Evolutionary conservation across 2,888 invertebrate species (phyloP).

Genomic region (Lasioglossum zephyrum): DNA sequence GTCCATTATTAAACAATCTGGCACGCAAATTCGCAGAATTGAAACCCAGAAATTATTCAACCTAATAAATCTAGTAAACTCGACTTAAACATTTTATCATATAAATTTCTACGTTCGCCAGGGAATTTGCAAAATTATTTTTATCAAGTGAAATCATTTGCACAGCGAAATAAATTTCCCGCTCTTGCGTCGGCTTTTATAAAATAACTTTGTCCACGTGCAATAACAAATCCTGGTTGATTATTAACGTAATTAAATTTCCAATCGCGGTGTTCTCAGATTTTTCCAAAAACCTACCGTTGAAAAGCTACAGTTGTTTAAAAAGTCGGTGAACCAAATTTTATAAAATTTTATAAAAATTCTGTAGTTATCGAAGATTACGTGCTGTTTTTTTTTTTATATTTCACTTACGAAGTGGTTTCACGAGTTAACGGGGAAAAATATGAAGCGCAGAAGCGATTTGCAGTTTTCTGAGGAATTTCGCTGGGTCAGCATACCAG

Average conservation of each 20-base stretch:
- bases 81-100: neutral
- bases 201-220: neutral
- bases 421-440: neutral
- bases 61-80: neutral
- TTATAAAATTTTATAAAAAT: neutral
- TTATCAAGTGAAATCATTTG: neutral
- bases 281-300: too few species aligned
- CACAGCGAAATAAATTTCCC: neutral
- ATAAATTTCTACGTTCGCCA: neutral
- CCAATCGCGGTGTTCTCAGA: too few species aligned
- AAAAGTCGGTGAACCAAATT: too few species aligned
- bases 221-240: too few species aligned
- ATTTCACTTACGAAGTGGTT: neutral
- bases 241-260: too few species aligned
- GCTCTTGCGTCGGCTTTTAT: neutral
- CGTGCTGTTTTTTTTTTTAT: neutral
- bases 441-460: neutral
- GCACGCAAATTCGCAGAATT: neutral
- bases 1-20: neutral
- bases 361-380: neutral
- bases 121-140: neutral
- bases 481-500: constrained; percentile 7
- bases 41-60: neutral
- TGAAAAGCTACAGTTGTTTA: too few species aligned
- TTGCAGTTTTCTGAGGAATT: neutral